Base-by-base conservation (phyloP, 2,888 invertebrate genomes). In the Bombyx huttoni region DNA sequence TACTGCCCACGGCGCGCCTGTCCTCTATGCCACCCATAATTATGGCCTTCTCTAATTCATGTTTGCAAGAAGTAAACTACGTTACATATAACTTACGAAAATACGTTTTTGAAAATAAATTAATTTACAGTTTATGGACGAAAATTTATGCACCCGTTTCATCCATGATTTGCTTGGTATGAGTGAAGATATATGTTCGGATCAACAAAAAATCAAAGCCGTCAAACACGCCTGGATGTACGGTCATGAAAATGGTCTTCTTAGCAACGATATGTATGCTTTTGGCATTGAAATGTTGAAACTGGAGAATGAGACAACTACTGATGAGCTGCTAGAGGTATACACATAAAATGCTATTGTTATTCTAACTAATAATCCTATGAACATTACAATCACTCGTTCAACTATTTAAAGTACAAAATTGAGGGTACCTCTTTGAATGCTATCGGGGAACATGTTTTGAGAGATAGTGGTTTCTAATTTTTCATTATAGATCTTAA, bases 181-280 rank as follows among this genome's bases (percentile, higher is more conserved):
- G 13, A 70, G 60, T 54, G 78, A 78, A 0, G 65, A 53, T 54
- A 51, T 77, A 5, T 83, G 81, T 53, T 68, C 66, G 14, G 78
- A 79, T 13, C 50, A 58, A 34, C 76, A 81, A 52, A 86, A 76
- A 59, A 73, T 87, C 49, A 59, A 58, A 48, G 76, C 75, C 1
- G 81, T 88, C 6, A 84, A 83, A 64, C 73, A 74, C 24, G 85
- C 83, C 3, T 88, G 87, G 87, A 66, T 67, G 59, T 78, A 70
- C 57, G 83, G 84, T 0, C 78, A 81, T 56, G 77, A 80, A 46
- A 75, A 74, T 64, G 79, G 75, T 8, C 53, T 86, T 8, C 70
- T 88, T 1, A 67, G 71, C 3, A 75, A 78, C 63, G 78, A 85
- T 3, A 82, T 86, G 82, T 87, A 83, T 58, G 64, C 66, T 8